These are phyloP conservation scores for Calameuta pallipes DNA, from an alignment of 2,888 invertebrate species.

Conservation along the genomic window DNA sequence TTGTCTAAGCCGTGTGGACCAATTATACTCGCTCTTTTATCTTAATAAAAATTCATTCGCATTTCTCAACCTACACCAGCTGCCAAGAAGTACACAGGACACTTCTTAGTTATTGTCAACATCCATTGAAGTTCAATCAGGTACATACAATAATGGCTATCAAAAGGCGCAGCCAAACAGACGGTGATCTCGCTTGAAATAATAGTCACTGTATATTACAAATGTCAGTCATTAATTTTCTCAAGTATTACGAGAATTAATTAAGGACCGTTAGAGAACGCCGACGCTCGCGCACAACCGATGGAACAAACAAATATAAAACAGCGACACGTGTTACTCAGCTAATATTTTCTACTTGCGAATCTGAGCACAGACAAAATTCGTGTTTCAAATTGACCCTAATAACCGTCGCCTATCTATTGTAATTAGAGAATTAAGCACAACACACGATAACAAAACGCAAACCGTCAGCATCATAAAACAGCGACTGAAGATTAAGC, in stretches of 20 bases:
- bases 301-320: not conserved
- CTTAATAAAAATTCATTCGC: not conserved
- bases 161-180: not conserved
- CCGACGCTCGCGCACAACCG: not conserved
- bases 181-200: not conserved
- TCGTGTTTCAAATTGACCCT: not conserved
- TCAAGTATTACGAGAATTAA: not conserved
- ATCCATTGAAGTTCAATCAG: not conserved
- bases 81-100: not conserved
- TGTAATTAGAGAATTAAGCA: not conserved
- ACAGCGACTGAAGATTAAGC: not conserved
- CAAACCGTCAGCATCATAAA: not conserved
- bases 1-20: not conserved
- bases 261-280: not conserved
- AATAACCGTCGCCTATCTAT: not conserved
- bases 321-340: not conserved
- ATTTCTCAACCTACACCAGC: not conserved
- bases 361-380: not conserved
- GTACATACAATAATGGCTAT: not conserved
- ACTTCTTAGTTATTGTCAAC: not conserved
- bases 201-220: not conserved
- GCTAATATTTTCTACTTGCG: not conserved
- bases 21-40: not conserved
- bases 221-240: not conserved
- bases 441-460: not conserved